Evolutionary conservation across 2,888 invertebrate species (phyloP).

Genomic region (Coleophora deauratella): DNA sequence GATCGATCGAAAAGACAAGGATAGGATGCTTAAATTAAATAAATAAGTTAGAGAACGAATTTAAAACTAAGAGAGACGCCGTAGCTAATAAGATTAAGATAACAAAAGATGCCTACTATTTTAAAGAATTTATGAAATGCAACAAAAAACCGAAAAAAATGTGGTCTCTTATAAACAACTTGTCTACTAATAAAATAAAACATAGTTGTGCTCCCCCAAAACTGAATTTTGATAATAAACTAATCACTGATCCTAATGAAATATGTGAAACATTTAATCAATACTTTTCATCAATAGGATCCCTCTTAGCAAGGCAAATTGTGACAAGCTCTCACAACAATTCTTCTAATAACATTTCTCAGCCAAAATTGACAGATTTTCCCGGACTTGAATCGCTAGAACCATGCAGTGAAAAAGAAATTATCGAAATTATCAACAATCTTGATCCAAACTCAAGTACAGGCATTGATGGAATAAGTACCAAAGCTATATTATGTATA

Average conservation of each 20-base stretch:
- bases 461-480: too few relatives aligned
- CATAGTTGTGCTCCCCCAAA: slow-evolving; percentile 3
- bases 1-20: too few relatives aligned
- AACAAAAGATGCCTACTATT: slow-evolving; percentile 6
- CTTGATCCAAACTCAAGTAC: too few relatives aligned
- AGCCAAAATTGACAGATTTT: not conserved
- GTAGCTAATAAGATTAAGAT: slow-evolving; percentile 6
- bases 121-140: slow-evolving; percentile 13
- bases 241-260: not conserved
- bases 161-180: slow-evolving; percentile 13
- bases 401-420: slow-evolving; percentile 1
- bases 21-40: too few relatives aligned
- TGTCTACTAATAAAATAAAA: slow-evolving; percentile 5
- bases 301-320: slow-evolving; percentile 1
- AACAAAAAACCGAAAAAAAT: slow-evolving; percentile 14
- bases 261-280: slow-evolving; percentile 5
- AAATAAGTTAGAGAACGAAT: slow-evolving; percentile 3
- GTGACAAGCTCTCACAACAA: slow-evolving; percentile 1
- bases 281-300: slow-evolving; percentile 5
- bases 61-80: slow-evolving; percentile 3
- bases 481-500: slow-evolving; percentile 3
- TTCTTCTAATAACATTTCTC: not conserved
- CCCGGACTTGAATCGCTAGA: not conserved
- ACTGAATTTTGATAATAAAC: too few relatives aligned
- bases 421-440: not conserved